phyloP scores from a whole-genome alignment of 1,140 invertebrate genomes.

The Ceratina calcarata region DNA sequence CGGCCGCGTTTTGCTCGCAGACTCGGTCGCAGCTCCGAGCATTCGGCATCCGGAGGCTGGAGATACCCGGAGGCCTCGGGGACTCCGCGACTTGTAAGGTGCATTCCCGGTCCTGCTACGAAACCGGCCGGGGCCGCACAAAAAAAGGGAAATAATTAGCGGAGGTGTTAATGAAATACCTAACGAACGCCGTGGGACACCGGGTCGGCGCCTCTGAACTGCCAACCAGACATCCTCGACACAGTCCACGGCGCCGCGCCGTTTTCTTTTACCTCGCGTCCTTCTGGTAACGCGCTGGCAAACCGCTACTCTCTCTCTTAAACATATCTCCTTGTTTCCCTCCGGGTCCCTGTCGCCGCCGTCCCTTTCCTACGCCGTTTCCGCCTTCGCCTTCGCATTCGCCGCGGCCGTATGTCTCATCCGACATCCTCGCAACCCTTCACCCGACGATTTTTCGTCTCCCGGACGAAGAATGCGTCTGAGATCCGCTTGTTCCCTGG shows the following conservation, averaged over 20 bases:
- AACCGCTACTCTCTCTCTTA: conserved; percentile 38
- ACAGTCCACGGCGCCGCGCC: conserved; percentile 80
- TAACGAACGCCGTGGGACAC: conserved; percentile 78
- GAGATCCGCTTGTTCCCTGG: neutral
- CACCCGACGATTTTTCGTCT: conserved; percentile 20
- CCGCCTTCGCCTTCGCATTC: conserved; percentile 27
- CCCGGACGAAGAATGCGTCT: conserved; percentile 20
- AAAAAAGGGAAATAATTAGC: conserved; percentile 80
- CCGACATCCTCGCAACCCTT: conserved; percentile 7
- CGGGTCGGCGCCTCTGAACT: conserved; percentile 80
- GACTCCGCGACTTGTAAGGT: conserved; percentile 59
- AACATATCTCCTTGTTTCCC: conserved; percentile 54
- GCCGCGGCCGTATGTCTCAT: conserved; percentile 15
- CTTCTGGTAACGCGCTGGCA: conserved; percentile 47
- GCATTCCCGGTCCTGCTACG: conserved; percentile 64
- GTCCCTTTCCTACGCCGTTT: neutral
- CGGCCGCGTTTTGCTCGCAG: conserved; percentile 15
- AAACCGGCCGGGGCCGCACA: conserved; percentile 54
- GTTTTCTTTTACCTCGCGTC: conserved; percentile 65
- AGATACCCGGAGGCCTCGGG: conserved; percentile 10
- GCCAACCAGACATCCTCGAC: conserved; percentile 78
- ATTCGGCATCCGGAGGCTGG: conserved; percentile 17
- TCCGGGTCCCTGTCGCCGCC: neutral
- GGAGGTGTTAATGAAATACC: conserved; percentile 81
- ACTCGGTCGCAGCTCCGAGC: neutral